phyloP scores from a whole-genome alignment of 2,113 vertebrate genomes.

The Pristiophorus japonicus region DNA sequence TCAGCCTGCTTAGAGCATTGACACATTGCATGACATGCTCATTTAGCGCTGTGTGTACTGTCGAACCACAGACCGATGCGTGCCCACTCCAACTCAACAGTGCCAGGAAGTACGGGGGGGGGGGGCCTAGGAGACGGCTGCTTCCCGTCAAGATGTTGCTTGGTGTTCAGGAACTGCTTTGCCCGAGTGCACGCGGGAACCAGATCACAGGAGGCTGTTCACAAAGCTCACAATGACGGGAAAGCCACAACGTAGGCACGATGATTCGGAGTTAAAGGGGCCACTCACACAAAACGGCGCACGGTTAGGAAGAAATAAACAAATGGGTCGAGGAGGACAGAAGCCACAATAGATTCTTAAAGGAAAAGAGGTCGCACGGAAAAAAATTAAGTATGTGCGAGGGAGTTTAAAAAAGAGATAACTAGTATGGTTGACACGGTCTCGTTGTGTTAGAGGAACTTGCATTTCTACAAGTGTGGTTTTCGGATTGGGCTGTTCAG shows the following conservation, averaged over 20 bases:
- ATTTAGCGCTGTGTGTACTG: background rate
- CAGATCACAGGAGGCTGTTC: background rate
- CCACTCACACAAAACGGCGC: background rate
- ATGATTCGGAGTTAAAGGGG: background rate
- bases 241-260: background rate
- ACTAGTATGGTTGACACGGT: background rate
- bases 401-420: background rate
- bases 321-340: background rate
- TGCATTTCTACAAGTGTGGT: background rate
- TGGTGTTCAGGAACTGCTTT: background rate
- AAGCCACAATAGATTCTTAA: background rate
- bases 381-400: background rate
- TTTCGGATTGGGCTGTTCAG: too few species aligned
- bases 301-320: background rate
- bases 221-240: background rate
- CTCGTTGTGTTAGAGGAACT: background rate
- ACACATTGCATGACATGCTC: background rate
- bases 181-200: background rate
- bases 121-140: background rate
- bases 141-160: background rate
- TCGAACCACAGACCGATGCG: background rate
- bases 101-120: background rate
- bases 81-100: background rate
- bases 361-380: background rate
- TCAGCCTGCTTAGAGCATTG: background rate